A percentile compares a stretch with the other conserved stretches of the same genome.
Conservation (phyloP, 2,113 vertebrate species). For the Cygnus buccinator region DNA sequence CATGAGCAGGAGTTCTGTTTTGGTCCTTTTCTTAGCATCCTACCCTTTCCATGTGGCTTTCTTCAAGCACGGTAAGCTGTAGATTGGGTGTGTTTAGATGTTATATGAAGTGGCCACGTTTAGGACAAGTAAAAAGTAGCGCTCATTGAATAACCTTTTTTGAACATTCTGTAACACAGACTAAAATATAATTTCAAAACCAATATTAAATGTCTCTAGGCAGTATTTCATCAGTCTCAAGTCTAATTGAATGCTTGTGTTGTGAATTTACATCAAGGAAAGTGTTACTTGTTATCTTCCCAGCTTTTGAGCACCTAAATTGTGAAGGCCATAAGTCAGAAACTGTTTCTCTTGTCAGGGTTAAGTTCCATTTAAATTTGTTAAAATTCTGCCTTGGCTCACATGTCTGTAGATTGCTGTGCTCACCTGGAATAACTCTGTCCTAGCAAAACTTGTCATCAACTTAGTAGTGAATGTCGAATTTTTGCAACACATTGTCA, state of each 20-base stretch:
- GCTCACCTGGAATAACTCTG: not conserved
- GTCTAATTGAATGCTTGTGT: not conserved
- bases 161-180: not conserved
- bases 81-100: not conserved
- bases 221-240: not conserved
- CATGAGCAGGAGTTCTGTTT: not conserved
- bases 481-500: not conserved
- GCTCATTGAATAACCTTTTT: not conserved
- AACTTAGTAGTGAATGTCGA: not conserved
- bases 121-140: not conserved
- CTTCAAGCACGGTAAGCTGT: not conserved
- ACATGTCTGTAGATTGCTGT: not conserved
- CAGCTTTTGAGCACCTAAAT: not conserved
- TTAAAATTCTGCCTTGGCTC: not conserved
- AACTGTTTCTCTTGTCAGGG: not conserved
- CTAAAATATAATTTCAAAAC: not conserved
- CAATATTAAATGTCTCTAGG: not conserved
- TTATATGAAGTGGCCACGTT: not conserved
- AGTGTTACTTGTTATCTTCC: not conserved
- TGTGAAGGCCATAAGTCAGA: not conserved
- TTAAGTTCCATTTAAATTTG: not conserved
- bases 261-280: not conserved
- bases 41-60: not conserved
- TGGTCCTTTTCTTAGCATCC: not conserved
- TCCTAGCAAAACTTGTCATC: not conserved